Evolutionary conservation across 2,113 vertebrate genomes (phyloP).

Genomic region (Tachuris rubrigastra): DNA sequence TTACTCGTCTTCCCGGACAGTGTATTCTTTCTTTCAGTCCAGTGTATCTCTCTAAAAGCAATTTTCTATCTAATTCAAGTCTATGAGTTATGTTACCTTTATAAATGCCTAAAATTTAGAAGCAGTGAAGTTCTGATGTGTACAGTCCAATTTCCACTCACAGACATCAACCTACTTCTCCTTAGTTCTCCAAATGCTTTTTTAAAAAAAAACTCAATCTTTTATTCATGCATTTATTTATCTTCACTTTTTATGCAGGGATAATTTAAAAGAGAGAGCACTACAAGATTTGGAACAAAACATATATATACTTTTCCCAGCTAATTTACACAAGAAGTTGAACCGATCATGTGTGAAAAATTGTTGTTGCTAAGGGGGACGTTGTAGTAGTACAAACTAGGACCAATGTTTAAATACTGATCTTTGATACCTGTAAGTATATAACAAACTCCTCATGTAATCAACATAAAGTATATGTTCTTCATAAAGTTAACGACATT

Average conservation of each 20-base stretch:
- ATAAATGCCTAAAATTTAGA: neutral
- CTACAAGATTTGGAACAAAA: neutral
- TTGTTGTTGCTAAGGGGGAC: neutral
- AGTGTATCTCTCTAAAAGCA: fast-evolving
- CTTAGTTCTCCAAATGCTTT: neutral
- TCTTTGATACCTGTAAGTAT: neutral
- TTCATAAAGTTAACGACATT: neutral
- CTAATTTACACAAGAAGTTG: neutral
- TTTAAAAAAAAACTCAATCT: neutral
- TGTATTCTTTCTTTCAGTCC: neutral
- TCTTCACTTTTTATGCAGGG: neutral
- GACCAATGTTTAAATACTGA: neutral
- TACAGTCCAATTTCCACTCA: neutral
- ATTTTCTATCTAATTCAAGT: neutral
- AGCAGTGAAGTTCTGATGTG: neutral
- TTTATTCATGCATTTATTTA: neutral
- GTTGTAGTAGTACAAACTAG: neutral
- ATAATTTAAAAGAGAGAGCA: neutral
- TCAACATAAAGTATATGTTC: neutral
- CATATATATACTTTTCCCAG: neutral
- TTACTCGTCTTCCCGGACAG: neutral
- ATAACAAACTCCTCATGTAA: neutral
- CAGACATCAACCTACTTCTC: neutral
- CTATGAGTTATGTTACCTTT: neutral
- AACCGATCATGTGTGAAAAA: neutral